phyloP scores from a whole-genome alignment of 2,113 vertebrate species.

The Ctenodactylus gundi region DNA sequence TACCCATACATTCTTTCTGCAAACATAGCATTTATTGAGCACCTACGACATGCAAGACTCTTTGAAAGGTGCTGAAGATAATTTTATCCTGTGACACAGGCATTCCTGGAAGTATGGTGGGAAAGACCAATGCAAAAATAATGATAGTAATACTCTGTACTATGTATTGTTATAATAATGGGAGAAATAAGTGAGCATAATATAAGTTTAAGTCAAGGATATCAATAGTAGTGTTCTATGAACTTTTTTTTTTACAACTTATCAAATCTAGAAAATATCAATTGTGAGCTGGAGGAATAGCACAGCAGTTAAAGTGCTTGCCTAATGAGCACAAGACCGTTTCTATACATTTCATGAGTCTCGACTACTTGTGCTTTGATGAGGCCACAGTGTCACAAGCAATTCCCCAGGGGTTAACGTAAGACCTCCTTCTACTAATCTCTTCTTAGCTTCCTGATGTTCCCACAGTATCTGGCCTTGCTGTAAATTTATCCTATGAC shows the following conservation, averaged over 20 bases:
- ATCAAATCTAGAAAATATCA: neutral
- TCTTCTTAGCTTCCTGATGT: neutral
- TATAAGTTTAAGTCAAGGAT: neutral
- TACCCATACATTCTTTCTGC: neutral
- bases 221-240: neutral
- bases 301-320: too few relatives aligned
- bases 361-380: neutral
- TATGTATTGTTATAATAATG: neutral
- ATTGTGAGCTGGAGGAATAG: too few relatives aligned
- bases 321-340: too few relatives aligned
- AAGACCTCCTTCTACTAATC: neutral
- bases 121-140: neutral
- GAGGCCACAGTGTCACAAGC: neutral
- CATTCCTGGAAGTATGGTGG: neutral
- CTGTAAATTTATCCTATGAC: neutral
- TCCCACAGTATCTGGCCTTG: neutral
- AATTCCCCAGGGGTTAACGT: neutral
- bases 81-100: neutral
- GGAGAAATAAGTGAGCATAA: neutral
- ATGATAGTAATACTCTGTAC: neutral
- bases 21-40: neutral
- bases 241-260: neutral
- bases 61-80: neutral
- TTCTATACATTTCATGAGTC: neutral
- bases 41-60: neutral